Evolutionary conservation across 2,888 invertebrate species (phyloP).

Genomic region (Halictus quadricinctus): DNA sequence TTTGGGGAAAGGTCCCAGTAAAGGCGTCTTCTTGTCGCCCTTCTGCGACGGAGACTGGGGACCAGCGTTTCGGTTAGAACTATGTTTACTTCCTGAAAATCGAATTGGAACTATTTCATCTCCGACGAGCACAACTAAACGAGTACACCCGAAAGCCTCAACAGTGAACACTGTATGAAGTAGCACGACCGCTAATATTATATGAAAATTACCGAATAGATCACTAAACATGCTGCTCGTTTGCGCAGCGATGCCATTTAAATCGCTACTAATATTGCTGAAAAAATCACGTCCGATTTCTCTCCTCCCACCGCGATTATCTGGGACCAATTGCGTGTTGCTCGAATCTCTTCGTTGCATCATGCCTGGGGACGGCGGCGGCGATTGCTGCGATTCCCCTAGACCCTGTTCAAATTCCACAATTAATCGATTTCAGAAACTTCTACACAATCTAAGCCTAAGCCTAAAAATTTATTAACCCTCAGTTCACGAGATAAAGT

Average conservation of each 20-base stretch:
- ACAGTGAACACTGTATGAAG: not conserved
- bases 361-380: slow-evolving; percentile 73
- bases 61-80: slow-evolving; percentile 80
- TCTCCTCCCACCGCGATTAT: slow-evolving; percentile 82
- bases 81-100: slow-evolving; percentile 79
- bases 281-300: slow-evolving; percentile 91
- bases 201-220: slow-evolving; percentile 88
- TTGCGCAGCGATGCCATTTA: slow-evolving; percentile 96
- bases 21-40: slow-evolving; percentile 83
- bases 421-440: not conserved
- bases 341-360: slow-evolving; percentile 85
- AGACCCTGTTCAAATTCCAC: slow-evolving; percentile 77
- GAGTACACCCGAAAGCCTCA: not conserved
- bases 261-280: slow-evolving; percentile 94
- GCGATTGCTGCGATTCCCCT: slow-evolving; percentile 83
- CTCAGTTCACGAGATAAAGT: too few relatives aligned
- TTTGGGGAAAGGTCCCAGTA: slow-evolving; percentile 90
- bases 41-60: slow-evolving; percentile 82
- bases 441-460: not conserved
- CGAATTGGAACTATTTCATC: not conserved
- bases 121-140: not conserved
- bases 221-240: slow-evolving; percentile 97
- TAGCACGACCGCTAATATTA: slow-evolving; percentile 20
- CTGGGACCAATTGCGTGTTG: slow-evolving; percentile 86
- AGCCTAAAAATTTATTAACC: not conserved